Evolutionary conservation across 2,797 vertebrate species (phyloP), one percentile per base, ranked within the genome.

Genomic region (Melanotaenia boesemani): DNA sequence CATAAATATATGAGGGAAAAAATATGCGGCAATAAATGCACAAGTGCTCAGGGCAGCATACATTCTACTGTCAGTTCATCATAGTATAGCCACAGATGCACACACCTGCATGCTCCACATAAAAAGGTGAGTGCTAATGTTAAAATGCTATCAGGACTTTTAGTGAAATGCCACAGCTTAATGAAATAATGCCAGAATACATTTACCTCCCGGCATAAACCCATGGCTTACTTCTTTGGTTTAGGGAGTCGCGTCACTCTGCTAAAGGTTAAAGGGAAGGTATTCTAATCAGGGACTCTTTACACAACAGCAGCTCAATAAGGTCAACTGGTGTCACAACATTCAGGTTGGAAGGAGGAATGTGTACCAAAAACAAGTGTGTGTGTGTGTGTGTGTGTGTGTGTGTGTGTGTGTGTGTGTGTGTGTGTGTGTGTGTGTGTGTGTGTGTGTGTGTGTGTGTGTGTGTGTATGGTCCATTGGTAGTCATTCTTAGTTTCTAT

Each of bases 311-410:
- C 91, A 92, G 89, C 94, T 92, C 92, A 91, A 88, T 96, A 97
- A 97, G 96, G 97, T 97, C 95, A 96, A 93, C 91, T 94, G 93
- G 94, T 95, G 93, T 94, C 93, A 92, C 85, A 92, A 86, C 91
- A 92, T 87, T 89, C 87, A 85, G 82, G 77, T 57, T 74, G 67
- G 80, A 77, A 79, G 71, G 74, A 83, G 79, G 74, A 77, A 74
- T 80, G 83, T 77, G 81, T 76, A 82, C 77, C 30, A 86, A 79
- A 81, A 71, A 75, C 61, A 81, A 34, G 66, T 68, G 67, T 74
- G 81, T 80, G 76, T 75, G 70, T 64, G 22, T 41, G 28, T 1
- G 63, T 68, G 64, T 72, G 81, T 77, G 72, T 79, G 82, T 74
- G 81, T 77, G 83, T 79, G 68, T 68, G 64, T 72, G 81, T 80